Percentiles rank a stretch among this genome's conserved stretches.
Conservation (phyloP, 2,888 invertebrate genomes). For the Microdon myrmicae region DNA sequence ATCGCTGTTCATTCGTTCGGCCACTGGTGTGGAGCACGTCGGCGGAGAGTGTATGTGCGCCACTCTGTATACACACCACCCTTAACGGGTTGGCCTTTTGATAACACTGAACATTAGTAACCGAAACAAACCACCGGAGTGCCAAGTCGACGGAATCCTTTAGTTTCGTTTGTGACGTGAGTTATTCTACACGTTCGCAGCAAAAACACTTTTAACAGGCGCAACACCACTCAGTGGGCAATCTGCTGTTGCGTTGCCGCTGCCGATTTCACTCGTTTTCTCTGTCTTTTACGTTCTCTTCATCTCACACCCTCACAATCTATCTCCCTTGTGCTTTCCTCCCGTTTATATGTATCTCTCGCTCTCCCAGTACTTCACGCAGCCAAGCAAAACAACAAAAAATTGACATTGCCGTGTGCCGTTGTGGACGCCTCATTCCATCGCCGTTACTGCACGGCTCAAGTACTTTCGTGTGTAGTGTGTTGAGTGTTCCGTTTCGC, state of each 20-base stretch:
- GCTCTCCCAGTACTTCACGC: too few relatives aligned
- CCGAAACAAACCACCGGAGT: conserved; percentile 40
- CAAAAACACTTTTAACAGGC: conserved; percentile 41
- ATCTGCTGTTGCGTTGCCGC: too few relatives aligned
- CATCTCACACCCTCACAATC: too few relatives aligned
- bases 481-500: conserved; percentile 44
- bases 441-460: conserved; percentile 47
- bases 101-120: conserved; percentile 16
- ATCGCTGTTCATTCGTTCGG: conserved; percentile 53
- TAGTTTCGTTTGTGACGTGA: conserved; percentile 68
- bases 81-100: conserved; percentile 29
- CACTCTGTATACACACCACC: conserved; percentile 34
- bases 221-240: conserved; percentile 24
- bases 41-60: conserved; percentile 23
- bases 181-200: conserved; percentile 66
- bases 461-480: conserved; percentile 40
- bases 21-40: background rate
- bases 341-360: too few relatives aligned
- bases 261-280: too few relatives aligned
- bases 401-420: conserved; percentile 35
- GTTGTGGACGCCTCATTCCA: conserved; percentile 46
- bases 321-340: too few relatives aligned
- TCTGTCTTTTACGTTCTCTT: too few relatives aligned
- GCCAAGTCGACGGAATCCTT: conserved; percentile 55
- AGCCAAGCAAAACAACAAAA: conserved; percentile 30